Percentiles rank a stretch among this genome's conserved stretches.
phyloP scores from a whole-genome alignment of 2,797 vertebrate genomes.

The Gastrophryne carolinensis region DNA sequence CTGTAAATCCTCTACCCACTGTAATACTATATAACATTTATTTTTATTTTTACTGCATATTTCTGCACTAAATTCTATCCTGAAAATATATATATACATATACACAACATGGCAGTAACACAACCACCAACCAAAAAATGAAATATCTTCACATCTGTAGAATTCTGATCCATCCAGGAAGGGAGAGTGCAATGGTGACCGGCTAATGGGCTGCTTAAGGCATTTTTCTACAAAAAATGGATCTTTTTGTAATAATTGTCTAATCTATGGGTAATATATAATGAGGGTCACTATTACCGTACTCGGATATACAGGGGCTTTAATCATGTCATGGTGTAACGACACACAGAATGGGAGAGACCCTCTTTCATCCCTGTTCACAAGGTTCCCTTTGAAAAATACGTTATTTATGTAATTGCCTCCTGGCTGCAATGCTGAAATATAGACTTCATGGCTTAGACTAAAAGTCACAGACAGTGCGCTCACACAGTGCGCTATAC shows the following conservation, averaged over 20 bases:
- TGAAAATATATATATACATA: no score
- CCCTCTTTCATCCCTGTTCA: background rate
- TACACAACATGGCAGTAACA: no score
- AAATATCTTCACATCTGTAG: no score
- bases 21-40: no score
- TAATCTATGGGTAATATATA: background rate
- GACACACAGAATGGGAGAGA: background rate
- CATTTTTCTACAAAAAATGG: background rate
- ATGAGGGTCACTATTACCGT: background rate
- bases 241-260: conserved; percentile 8
- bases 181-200: background rate
- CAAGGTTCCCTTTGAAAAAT: background rate
- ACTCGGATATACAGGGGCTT: background rate
- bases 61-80: no score
- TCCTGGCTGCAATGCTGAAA: background rate
- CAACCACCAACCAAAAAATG: no score
- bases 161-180: background rate
- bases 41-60: no score
- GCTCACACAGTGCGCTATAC: no score
- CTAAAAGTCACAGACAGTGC: background rate
- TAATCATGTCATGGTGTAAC: conserved; percentile 1
- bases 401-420: background rate
- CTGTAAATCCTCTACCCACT: no score
- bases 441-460: background rate
- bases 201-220: conserved; percentile 3